Percentiles rank a stretch among this genome's conserved stretches.
These are phyloP conservation scores for Drosophila triauraria DNA, from an alignment of 1,140 invertebrate species.

Conservation along the genomic window DNA sequence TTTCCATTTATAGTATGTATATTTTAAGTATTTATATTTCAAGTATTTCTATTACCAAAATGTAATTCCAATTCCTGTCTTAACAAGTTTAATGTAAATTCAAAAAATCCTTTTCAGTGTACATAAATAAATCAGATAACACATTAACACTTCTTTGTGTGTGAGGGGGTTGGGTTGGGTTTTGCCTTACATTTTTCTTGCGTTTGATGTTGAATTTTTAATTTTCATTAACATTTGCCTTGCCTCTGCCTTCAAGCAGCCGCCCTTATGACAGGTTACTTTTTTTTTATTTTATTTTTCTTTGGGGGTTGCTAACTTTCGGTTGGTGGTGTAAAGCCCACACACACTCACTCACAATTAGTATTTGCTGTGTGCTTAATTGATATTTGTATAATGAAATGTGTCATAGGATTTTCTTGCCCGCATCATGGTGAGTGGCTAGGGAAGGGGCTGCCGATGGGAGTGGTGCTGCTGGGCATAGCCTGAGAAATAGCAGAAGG, in stretches of 20 bases:
- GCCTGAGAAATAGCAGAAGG: conserved; percentile 40
- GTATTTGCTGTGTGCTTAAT: conserved; percentile 78
- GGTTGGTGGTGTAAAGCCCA: conserved; percentile 27
- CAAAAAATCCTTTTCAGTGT: conserved; percentile 6
- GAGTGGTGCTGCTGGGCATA: too few relatives aligned
- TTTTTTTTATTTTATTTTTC: background rate
- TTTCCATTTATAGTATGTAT: too few relatives aligned
- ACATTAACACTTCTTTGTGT: conserved; percentile 72
- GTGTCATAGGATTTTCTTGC: conserved; percentile 72
- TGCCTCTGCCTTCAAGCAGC: conserved; percentile 24
- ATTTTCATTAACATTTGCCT: conserved; percentile 69
- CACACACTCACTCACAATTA: conserved; percentile 59
- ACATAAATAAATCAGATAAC: conserved; percentile 82
- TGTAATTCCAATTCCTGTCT: too few relatives aligned
- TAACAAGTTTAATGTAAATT: too few relatives aligned
- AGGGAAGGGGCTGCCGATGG: background rate
- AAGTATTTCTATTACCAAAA: too few relatives aligned
- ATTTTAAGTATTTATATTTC: too few relatives aligned
- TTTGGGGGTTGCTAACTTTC: conserved; percentile 40
- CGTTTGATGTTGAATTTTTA: conserved; percentile 83
- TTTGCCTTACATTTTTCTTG: conserved; percentile 59
- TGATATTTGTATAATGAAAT: conserved; percentile 83
- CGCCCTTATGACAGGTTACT: conserved; percentile 53
- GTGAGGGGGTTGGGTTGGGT: conserved; percentile 14
- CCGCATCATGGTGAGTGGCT: conserved; percentile 58